Conservation (phyloP, 2,797 vertebrate species). For the Esox lucius region DNA sequence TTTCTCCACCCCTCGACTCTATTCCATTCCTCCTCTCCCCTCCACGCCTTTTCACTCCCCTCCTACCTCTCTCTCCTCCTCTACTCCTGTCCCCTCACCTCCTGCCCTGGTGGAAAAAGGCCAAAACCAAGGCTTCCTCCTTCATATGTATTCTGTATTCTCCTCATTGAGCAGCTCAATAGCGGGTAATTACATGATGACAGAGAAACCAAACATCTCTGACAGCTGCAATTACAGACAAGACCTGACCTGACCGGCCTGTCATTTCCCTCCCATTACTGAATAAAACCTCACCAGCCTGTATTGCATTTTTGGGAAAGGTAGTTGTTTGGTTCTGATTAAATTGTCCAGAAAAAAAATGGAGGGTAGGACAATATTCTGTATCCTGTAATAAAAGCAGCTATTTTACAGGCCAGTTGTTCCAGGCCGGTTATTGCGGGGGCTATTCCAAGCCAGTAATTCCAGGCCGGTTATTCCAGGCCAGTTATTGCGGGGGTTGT, state of each 20-base stretch:
- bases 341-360: constrained; percentile 18
- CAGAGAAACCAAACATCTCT: constrained; percentile 45
- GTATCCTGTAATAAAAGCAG: too few species aligned
- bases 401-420: too few species aligned
- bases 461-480: too few species aligned
- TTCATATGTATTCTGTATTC: background rate
- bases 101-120: constrained; percentile 14
- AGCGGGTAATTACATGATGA: constrained; percentile 49
- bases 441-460: too few species aligned
- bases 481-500: too few species aligned
- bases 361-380: too few species aligned
- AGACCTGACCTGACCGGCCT: constrained; percentile 35
- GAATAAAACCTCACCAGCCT: constrained; percentile 20
- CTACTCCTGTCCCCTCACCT: too few species aligned
- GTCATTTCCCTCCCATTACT: constrained; percentile 42
- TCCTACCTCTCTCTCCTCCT: too few species aligned
- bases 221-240: constrained; percentile 55
- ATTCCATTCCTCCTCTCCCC: background rate
- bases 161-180: constrained; percentile 22
- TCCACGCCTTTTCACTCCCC: too few species aligned
- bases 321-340: constrained; percentile 28
- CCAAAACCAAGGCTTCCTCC: constrained; percentile 19
- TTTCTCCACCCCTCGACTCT: too few species aligned
- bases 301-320: background rate
- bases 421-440: too few species aligned